Conservation (phyloP, 1,140 invertebrate genomes). For the Drosophila nasuta region DNA sequence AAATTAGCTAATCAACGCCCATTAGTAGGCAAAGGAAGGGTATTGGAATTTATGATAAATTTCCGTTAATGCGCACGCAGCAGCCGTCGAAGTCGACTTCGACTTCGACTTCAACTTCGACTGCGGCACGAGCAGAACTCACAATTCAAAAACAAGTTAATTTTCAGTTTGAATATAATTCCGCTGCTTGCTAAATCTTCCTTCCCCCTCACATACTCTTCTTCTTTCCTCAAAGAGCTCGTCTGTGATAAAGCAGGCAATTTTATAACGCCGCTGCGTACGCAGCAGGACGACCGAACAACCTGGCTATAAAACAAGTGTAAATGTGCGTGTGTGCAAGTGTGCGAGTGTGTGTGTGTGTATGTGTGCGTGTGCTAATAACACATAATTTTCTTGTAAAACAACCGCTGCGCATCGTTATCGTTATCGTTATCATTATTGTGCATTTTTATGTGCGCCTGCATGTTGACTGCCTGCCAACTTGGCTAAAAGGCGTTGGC, state of each 20-base stretch:
- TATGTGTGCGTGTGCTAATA: constrained; percentile 62
- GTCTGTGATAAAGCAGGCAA: constrained; percentile 72
- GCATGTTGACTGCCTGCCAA: constrained; percentile 67
- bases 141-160: constrained; percentile 80
- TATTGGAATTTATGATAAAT: constrained; percentile 83
- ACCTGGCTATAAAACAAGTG: constrained; percentile 65
- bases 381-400: constrained; percentile 82
- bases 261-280: constrained; percentile 67
- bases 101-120: background rate
- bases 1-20: constrained; percentile 83
- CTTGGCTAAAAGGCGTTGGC: constrained; percentile 60
- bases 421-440: constrained; percentile 79
- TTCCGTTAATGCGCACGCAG: constrained; percentile 65
- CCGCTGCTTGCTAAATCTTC: background rate
- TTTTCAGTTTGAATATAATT: constrained; percentile 35
- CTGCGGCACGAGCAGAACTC: constrained; percentile 65
- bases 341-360: constrained; percentile 1
- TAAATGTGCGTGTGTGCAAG: constrained; percentile 12
- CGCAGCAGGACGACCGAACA: constrained; percentile 70
- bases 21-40: constrained; percentile 63
- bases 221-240: too few relatives aligned
- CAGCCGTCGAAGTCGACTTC: background rate
- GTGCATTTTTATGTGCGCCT: constrained; percentile 78
- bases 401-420: constrained; percentile 81
- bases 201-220: background rate